phyloP scores from a whole-genome alignment of 2,888 invertebrate genomes.

The Plutella xylostella region DNA sequence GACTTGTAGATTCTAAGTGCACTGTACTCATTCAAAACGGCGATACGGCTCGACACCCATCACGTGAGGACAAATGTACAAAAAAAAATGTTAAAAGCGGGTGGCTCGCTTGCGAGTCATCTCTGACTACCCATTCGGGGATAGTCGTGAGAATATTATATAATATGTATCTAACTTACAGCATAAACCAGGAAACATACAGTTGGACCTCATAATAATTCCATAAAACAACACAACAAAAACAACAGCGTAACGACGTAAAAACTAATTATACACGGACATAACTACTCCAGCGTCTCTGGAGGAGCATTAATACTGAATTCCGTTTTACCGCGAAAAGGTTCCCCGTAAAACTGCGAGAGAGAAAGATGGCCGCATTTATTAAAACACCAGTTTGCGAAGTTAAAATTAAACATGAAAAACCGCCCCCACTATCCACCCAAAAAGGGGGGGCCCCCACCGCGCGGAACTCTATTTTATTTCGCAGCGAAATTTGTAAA shows the following conservation, averaged over 20 bases:
- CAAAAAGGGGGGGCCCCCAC: conserved; percentile 20
- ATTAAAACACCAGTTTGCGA: conserved; percentile 66
- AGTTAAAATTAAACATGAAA: conserved; percentile 71
- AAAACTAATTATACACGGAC: conserved; percentile 59
- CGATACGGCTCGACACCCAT: too few species aligned
- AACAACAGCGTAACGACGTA: conserved; percentile 13
- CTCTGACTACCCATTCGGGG: too few species aligned
- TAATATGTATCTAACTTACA: too few species aligned
- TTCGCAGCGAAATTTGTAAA: conserved; percentile 64
- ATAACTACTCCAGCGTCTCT: conserved; percentile 47
- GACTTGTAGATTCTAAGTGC: too few species aligned
- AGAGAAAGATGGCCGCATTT: conserved; percentile 54
- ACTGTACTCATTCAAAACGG: too few species aligned
- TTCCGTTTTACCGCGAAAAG: conserved; percentile 50
- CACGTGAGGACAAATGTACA: too few species aligned
- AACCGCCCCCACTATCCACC: conserved; percentile 36
- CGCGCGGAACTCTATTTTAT: conserved; percentile 43
- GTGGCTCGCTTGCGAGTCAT: too few species aligned
- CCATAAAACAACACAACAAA: background rate
- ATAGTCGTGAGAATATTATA: too few species aligned
- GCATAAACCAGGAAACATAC: too few species aligned
- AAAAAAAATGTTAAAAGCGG: too few species aligned
- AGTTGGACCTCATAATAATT: too few species aligned
- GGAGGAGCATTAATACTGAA: conserved; percentile 45
- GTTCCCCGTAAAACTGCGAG: conserved; percentile 54